These are phyloP conservation scores for Hypena proboscidalis DNA, from an alignment of 2,888 invertebrate genomes.

Conservation along the genomic window DNA sequence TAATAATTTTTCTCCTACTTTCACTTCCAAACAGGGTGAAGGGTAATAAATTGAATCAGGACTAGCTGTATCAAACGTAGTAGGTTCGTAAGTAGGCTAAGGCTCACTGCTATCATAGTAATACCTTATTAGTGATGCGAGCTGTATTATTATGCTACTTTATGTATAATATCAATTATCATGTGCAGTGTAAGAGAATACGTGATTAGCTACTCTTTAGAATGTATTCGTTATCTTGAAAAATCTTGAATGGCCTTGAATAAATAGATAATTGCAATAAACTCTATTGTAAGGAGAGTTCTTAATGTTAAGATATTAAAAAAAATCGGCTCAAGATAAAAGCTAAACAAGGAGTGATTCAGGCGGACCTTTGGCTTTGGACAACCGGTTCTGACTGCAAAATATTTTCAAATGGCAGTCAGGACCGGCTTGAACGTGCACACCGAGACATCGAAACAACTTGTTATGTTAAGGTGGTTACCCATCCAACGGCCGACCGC, in stretches of 20 bases:
- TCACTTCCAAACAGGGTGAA: background rate
- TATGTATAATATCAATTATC: slow-evolving; percentile 26
- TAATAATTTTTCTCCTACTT: no score
- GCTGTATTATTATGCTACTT: slow-evolving; percentile 35
- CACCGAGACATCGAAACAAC: no score
- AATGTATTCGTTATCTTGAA: background rate
- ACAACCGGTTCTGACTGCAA: no score
- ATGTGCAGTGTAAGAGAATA: slow-evolving; percentile 7
- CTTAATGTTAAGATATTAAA: no score
- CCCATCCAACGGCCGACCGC: no score
- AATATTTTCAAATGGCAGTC: no score
- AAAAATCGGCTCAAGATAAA: no score
- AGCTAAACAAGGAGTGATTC: no score
- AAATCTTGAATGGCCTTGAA: slow-evolving; percentile 2
- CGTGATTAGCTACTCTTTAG: slow-evolving; percentile 3
- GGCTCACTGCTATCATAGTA: slow-evolving; percentile 59
- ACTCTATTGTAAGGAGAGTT: no score
- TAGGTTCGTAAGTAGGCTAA: slow-evolving; percentile 56
- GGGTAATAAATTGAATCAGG: background rate
- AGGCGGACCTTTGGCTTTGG: no score
- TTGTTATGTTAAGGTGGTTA: no score
- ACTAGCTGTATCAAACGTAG: slow-evolving; percentile 34
- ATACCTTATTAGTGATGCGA: slow-evolving; percentile 55
- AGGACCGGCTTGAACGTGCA: no score
- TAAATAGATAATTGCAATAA: background rate